Percentiles rank a stretch among this genome's conserved stretches.
Evolutionary conservation across 2,113 vertebrate species (phyloP).

Genomic region (Meles meles): DNA sequence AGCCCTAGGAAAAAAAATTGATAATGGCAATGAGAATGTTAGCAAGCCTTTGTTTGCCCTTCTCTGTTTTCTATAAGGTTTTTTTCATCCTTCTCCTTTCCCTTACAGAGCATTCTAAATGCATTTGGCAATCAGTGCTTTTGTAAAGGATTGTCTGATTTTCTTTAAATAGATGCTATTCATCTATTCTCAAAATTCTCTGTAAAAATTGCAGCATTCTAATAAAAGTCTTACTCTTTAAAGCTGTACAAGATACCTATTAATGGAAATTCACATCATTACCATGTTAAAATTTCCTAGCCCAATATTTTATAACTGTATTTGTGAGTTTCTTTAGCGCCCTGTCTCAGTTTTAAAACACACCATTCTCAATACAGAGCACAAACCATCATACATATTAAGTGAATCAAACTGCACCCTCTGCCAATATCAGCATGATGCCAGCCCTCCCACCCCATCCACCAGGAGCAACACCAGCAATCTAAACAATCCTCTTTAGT

Average conservation of each 20-base stretch:
- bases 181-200: not conserved
- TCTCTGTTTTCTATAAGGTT: constrained; percentile 9
- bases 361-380: not conserved
- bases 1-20: constrained; percentile 48
- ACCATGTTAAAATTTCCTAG: not conserved
- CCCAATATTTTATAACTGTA: not conserved
- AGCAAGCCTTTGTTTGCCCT: constrained; percentile 51
- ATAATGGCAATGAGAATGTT: constrained; percentile 50
- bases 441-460: not conserved
- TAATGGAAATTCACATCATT: not conserved
- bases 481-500: not conserved
- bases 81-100: not conserved
- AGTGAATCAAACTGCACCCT: not conserved
- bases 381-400: not conserved
- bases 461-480: not conserved
- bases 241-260: not conserved
- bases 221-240: not conserved
- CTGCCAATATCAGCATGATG: not conserved
- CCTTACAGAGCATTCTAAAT: not conserved
- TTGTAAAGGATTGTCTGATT: not conserved
- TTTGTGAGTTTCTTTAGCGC: not conserved
- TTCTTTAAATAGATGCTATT: not conserved
- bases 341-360: constrained; percentile 1
- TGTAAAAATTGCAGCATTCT: not conserved
- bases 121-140: not conserved